Conservation (phyloP, 2,797 vertebrate genomes). For the Gadopsis marmoratus region DNA sequence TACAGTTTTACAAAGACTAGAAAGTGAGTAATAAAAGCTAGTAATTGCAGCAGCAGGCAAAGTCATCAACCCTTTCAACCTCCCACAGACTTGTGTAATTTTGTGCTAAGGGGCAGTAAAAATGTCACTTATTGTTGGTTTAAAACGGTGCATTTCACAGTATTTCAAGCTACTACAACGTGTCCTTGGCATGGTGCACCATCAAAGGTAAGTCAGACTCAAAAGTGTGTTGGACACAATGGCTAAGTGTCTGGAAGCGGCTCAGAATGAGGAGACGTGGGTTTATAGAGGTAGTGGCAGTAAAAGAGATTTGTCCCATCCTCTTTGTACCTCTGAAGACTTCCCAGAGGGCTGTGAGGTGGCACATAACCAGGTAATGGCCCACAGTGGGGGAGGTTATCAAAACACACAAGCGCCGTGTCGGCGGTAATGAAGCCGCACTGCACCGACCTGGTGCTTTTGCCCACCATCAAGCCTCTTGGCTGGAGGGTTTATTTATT, state of each 20-base stretch:
- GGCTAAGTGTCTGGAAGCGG: conserved; percentile 47
- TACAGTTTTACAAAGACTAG: neutral
- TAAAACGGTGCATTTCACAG: conserved; percentile 26
- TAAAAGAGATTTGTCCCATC: conserved; percentile 46
- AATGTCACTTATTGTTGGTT: conserved; percentile 25
- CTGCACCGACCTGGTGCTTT: conserved; percentile 47
- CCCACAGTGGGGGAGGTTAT: conserved; percentile 60
- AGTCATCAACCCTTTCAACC: conserved; percentile 25
- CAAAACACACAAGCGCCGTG: conserved; percentile 55
- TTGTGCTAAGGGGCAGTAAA: neutral
- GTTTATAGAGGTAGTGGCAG: conserved; percentile 33
- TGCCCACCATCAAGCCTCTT: conserved; percentile 46
- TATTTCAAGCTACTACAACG: conserved; percentile 5
- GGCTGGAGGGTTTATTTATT: conserved; percentile 63
- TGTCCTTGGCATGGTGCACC: neutral
- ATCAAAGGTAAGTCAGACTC: conserved; percentile 47
- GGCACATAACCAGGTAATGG: conserved; percentile 69
- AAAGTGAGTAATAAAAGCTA: conserved; percentile 19
- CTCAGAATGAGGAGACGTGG: conserved; percentile 17
- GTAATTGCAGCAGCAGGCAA: conserved; percentile 14
- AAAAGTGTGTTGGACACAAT: conserved; percentile 39
- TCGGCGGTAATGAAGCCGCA: conserved; percentile 69
- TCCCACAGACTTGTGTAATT: conserved; percentile 25
- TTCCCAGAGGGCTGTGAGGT: conserved; percentile 49
- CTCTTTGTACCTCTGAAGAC: conserved; percentile 47